Percentiles rank a stretch among this genome's conserved stretches.
phyloP scores from a whole-genome alignment of 2,113 vertebrate genomes.

The Hippotragus niger region DNA sequence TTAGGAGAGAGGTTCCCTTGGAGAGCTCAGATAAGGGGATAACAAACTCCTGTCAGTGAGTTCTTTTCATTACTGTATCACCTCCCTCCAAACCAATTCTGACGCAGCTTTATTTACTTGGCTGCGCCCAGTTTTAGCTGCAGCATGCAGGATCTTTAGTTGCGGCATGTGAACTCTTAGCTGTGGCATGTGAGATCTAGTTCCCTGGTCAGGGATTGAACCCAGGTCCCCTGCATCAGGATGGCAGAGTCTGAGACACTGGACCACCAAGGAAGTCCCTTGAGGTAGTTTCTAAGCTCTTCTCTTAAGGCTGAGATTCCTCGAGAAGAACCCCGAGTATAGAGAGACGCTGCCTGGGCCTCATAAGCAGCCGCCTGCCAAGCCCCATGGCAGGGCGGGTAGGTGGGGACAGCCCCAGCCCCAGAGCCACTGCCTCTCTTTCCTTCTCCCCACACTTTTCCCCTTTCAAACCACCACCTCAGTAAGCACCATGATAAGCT shows the following conservation, averaged over 20 bases:
- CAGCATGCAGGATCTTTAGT: not conserved
- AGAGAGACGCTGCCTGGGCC: not conserved
- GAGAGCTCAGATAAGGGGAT: not conserved
- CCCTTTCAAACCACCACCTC: not conserved
- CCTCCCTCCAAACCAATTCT: not conserved
- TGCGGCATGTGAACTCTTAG: not conserved
- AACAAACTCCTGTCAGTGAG: too few species aligned
- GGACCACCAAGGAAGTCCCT: not conserved
- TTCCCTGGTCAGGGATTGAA: not conserved
- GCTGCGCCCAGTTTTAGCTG: not conserved
- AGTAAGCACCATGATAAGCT: not conserved
- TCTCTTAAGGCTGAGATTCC: not conserved
- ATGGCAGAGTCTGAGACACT: not conserved
- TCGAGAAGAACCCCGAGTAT: not conserved
- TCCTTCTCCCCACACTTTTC: not conserved
- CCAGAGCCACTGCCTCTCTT: not conserved
- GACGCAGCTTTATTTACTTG: not conserved
- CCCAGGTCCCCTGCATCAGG: not conserved
- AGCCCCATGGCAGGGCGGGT: rapidly evolving
- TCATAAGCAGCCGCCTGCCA: not conserved
- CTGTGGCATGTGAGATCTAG: not conserved
- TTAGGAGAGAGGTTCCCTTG: not conserved
- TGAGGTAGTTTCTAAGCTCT: not conserved
- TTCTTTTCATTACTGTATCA: not conserved
- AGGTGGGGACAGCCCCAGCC: not conserved